These are phyloP conservation scores for Phrynosoma blainvillii DNA, from an alignment of 2,113 vertebrate species.

Conservation along the genomic window DNA sequence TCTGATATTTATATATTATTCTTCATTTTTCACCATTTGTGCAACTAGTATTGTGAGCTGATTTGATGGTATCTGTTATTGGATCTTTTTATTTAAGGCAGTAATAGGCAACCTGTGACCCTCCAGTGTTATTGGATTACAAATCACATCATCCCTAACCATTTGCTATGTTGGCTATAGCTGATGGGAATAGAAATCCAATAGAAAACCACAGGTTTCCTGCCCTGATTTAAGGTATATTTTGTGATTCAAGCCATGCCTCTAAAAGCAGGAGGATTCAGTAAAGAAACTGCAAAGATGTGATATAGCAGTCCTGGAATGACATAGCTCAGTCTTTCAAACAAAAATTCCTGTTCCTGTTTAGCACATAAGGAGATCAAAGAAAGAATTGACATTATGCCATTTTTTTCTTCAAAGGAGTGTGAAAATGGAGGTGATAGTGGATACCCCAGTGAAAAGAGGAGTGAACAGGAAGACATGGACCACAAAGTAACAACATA, in stretches of 20 bases:
- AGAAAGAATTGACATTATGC: background rate
- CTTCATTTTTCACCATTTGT: constrained; percentile 14
- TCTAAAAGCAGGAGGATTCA: background rate
- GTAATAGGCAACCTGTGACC: background rate
- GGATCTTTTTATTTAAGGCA: background rate
- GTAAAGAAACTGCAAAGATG: background rate
- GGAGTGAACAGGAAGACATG: constrained; percentile 87
- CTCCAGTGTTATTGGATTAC: background rate
- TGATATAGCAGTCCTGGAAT: no score
- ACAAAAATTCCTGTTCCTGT: background rate
- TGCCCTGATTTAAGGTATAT: background rate
- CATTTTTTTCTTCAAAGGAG: constrained; percentile 75
- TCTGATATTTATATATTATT: background rate
- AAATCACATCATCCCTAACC: background rate
- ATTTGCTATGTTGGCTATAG: background rate
- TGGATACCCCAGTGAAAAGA: constrained; percentile 93
- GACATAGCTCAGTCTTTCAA: background rate
- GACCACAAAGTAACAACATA: constrained; percentile 82
- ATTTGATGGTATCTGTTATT: background rate
- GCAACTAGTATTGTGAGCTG: background rate
- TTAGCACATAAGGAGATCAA: background rate
- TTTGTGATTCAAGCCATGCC: background rate
- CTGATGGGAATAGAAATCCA: background rate
- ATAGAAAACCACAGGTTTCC: background rate
- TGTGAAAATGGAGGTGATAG: constrained; percentile 94